Evolutionary conservation across 2,113 vertebrate genomes (phyloP), one percentile per base, ranked within the genome.

Genomic region (Colius striatus): DNA sequence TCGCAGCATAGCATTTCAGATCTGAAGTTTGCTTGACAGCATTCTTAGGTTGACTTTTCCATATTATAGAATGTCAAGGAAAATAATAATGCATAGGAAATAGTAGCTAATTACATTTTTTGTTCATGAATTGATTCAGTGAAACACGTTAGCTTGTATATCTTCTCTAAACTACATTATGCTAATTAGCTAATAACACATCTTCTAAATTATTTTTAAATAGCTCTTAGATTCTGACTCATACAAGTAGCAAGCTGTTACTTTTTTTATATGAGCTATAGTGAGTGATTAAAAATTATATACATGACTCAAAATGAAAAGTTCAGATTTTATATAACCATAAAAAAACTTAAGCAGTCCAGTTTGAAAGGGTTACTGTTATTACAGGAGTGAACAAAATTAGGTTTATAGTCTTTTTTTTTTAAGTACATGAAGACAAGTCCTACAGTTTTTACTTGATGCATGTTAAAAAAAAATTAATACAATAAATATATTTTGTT

Each of bases 241-340:
- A 96, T 96, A 82, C 91, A 89, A 95, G 95, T 84, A 92, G 55
- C 95, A 96, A 92, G 95, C 96, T 97, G 96, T 96, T 97, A 92
- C 82, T 91, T 96, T 92, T 95, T 96, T 95, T 96, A 75, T 92
- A 63, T 84, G 70, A 95, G 88, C 83, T 96, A 84, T 53, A 95
- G 93, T 81, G 82, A 96, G 65, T 78, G 90, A 95, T 93, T 96
- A 95, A 96, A 96, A 96, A 96, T 83, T 94, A 86, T 92, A 71
- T 87, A 71, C 72, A 71, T 96, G 95, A 96, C 92, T 97, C 92
- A 96, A 93, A 95, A 86, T 90, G 84, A 95, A 93, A 96, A 97
- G 90, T 95, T 97, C 94, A 95, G 34, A 85, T 74, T 93, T 96
- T 97, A 96, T 92, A 90, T 96, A 96, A 96, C 75, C 60, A 77